Evolutionary conservation across 2,888 invertebrate genomes (phyloP).

Genomic region (Conistra vaccinii): DNA sequence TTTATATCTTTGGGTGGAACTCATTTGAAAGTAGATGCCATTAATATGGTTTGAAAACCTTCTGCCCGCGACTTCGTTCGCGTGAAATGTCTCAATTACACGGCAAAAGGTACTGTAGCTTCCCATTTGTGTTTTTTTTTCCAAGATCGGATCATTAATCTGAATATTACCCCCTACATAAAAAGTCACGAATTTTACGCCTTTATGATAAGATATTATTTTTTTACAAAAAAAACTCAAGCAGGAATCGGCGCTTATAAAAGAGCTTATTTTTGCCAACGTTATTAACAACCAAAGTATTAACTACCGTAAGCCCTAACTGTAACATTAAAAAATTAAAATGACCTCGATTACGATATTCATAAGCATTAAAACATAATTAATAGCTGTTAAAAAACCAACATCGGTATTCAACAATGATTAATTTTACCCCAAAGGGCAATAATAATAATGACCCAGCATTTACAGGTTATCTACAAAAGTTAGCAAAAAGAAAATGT

Average conservation of each 20-base stretch:
- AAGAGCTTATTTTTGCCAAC: background rate
- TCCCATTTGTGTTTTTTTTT: too few relatives aligned
- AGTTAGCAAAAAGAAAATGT: conserved; percentile 14
- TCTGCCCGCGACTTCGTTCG: too few relatives aligned
- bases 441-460: background rate
- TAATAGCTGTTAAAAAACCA: background rate
- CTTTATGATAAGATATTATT: too few relatives aligned
- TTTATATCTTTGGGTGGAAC: background rate
- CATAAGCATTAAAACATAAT: background rate
- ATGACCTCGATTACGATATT: background rate
- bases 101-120: too few relatives aligned
- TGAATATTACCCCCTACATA: too few relatives aligned
- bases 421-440: background rate
- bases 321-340: background rate
- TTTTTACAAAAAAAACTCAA: too few relatives aligned
- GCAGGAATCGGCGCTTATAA: too few relatives aligned
- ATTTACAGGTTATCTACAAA: conserved; percentile 7
- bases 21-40: background rate
- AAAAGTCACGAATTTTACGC: too few relatives aligned
- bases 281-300: background rate
- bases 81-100: too few relatives aligned
- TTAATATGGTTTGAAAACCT: background rate
- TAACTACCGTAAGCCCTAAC: background rate
- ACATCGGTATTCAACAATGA: background rate
- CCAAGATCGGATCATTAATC: too few relatives aligned